A percentile compares a stretch with the other conserved stretches of the same genome.
Evolutionary conservation across 2,888 invertebrate genomes (phyloP).

Genomic region (Pyrochroa serraticornis): DNA sequence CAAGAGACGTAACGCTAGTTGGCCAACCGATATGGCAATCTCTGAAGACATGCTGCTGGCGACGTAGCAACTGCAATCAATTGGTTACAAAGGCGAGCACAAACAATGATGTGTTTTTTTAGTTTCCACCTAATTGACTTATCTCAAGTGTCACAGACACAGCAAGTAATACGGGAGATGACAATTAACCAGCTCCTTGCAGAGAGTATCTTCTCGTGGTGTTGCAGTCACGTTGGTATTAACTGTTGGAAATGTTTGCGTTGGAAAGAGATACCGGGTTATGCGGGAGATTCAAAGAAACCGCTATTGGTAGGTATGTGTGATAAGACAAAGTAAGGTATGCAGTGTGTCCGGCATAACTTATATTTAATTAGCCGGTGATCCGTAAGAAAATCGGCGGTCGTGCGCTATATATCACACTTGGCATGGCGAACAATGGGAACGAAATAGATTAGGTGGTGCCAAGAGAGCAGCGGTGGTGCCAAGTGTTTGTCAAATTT

Average conservation of each 20-base stretch:
- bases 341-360: conserved; percentile 50
- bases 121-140: conserved; percentile 38
- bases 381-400: conserved; percentile 49
- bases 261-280: no score
- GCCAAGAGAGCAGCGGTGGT: conserved; percentile 5
- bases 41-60: neutral
- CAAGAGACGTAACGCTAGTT: no score
- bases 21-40: no score
- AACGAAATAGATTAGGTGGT: conserved; percentile 18
- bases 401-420: conserved; percentile 49
- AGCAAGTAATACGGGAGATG: conserved; percentile 46
- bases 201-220: neutral
- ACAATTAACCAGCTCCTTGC: conserved; percentile 51
- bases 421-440: conserved; percentile 40
- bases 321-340: conserved; percentile 52
- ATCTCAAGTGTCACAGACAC: conserved; percentile 38
- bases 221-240: conserved; percentile 22
- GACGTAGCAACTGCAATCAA: conserved; percentile 11
- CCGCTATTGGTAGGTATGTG: conserved; percentile 26
- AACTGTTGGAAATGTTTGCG: conserved; percentile 1
- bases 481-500: conserved; percentile 18
- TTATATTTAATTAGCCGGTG: conserved; percentile 55
- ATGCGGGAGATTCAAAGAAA: no score
- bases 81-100: conserved; percentile 28
- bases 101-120: conserved; percentile 35